A percentile compares a stretch with the other conserved stretches of the same genome.
These are phyloP conservation scores for Griposia aprilina DNA, from an alignment of 2,888 invertebrate genomes.

Conservation along the genomic window DNA sequence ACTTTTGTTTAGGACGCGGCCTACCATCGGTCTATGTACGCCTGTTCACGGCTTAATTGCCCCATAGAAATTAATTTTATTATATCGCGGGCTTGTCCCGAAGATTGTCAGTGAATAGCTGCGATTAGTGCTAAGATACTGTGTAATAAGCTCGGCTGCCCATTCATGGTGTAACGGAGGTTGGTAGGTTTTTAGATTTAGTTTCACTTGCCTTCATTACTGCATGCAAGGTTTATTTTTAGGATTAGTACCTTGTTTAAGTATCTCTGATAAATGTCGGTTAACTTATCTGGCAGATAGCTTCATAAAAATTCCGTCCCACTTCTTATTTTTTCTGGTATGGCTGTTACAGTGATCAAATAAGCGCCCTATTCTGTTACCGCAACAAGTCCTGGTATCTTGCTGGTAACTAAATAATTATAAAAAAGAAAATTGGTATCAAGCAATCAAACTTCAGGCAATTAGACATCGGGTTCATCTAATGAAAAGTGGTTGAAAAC, in stretches of 20 bases:
- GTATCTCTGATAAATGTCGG: no score
- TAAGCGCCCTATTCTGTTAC: no score
- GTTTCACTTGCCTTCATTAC: constrained; percentile 42
- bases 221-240: constrained; percentile 17
- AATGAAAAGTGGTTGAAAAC: no score
- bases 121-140: constrained; percentile 68
- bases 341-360: no score
- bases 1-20: not conserved
- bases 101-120: constrained; percentile 74
- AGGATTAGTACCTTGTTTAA: not conserved
- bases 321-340: no score
- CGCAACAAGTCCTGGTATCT: no score
- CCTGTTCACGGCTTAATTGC: constrained; percentile 68
- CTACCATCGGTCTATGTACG: constrained; percentile 21
- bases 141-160: constrained; percentile 62
- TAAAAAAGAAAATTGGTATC: no score
- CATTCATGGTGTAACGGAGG: constrained; percentile 60
- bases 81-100: constrained; percentile 62
- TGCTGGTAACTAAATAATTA: no score
- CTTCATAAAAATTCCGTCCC: no score
- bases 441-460: no score
- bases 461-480: no score
- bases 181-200: constrained; percentile 27
- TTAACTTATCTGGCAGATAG: not conserved
- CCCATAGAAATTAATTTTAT: constrained; percentile 73